Conservation (phyloP, 2,888 invertebrate species). For the Lymantria monacha region DNA sequence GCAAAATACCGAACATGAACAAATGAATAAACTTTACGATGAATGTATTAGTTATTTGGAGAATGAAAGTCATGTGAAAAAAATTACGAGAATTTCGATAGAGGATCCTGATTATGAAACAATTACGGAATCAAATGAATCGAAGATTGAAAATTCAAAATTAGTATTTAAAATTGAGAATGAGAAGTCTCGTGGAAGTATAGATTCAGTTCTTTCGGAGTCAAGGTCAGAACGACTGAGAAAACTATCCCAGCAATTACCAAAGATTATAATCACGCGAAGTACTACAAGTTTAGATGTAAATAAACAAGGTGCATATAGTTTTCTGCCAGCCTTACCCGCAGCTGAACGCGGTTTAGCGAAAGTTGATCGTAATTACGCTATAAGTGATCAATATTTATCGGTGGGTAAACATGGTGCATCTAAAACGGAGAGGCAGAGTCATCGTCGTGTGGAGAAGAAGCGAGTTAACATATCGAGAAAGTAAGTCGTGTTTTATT, state of each 20-base stretch:
- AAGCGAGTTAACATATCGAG: constrained; percentile 10
- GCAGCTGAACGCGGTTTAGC: constrained; percentile 6
- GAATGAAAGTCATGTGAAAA: constrained; percentile 7
- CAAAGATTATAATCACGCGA: constrained; percentile 70
- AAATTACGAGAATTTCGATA: neutral
- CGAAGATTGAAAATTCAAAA: constrained; percentile 22
- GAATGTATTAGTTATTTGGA: constrained; percentile 68
- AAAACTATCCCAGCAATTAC: constrained; percentile 62
- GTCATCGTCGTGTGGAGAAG: constrained; percentile 10
- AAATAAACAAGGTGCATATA: constrained; percentile 8
- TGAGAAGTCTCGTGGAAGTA: constrained; percentile 52
- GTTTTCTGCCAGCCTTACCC: neutral
- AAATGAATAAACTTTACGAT: constrained; percentile 65
- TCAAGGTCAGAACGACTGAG: constrained; percentile 59
- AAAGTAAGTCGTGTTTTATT: constrained; percentile 20
- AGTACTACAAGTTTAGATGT: constrained; percentile 58
- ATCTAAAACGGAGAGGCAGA: constrained; percentile 13
- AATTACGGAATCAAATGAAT: constrained; percentile 34
- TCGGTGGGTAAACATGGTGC: constrained; percentile 4
- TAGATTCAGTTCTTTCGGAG: constrained; percentile 46
- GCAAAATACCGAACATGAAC: constrained; percentile 46
- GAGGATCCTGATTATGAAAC: constrained; percentile 41
- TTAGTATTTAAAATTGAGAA: constrained; percentile 53
- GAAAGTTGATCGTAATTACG: constrained; percentile 8
- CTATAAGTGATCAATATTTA: constrained; percentile 15